Percentiles rank a stretch among this genome's conserved stretches.
Conservation (phyloP, 1,140 invertebrate genomes). For the Apocrypta bakeri region DNA sequence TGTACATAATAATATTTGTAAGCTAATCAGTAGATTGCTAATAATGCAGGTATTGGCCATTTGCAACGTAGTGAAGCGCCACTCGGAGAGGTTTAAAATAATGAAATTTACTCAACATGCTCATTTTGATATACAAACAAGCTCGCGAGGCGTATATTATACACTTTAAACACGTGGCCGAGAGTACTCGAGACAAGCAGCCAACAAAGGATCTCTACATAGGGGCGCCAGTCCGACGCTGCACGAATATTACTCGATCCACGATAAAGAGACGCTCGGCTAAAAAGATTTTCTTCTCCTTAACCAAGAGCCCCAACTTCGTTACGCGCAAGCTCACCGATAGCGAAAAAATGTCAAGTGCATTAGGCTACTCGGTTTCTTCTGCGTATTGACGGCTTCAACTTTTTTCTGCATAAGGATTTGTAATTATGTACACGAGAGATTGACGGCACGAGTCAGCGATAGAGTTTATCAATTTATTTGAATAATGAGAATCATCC, state of each 20-base stretch:
- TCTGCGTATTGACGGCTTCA: not conserved
- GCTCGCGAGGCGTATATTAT: not conserved
- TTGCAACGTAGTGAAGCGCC: too few species aligned
- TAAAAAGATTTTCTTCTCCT: too few species aligned
- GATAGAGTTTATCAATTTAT: too few species aligned
- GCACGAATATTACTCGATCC: not conserved
- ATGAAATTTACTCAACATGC: not conserved
- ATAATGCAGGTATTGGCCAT: too few species aligned
- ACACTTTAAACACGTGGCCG: not conserved
- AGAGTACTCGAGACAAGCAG: not conserved
- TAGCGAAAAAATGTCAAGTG: conserved; percentile 5
- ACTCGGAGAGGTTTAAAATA: too few species aligned
- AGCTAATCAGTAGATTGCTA: too few species aligned
- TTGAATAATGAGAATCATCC: too few species aligned
- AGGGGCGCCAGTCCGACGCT: not conserved
- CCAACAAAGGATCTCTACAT: not conserved
- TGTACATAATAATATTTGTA: too few species aligned
- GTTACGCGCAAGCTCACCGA: not conserved
- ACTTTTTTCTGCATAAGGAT: too few species aligned
- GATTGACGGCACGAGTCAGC: too few species aligned
- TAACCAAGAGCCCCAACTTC: not conserved
- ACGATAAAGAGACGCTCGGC: not conserved
- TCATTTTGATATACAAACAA: not conserved
- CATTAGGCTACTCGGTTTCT: conserved; percentile 1
- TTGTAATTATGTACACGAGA: too few species aligned